A percentile compares a stretch with the other conserved stretches of the same genome.
phyloP scores from a whole-genome alignment of 2,797 vertebrate genomes.

The Pseudochromis fuscus region DNA sequence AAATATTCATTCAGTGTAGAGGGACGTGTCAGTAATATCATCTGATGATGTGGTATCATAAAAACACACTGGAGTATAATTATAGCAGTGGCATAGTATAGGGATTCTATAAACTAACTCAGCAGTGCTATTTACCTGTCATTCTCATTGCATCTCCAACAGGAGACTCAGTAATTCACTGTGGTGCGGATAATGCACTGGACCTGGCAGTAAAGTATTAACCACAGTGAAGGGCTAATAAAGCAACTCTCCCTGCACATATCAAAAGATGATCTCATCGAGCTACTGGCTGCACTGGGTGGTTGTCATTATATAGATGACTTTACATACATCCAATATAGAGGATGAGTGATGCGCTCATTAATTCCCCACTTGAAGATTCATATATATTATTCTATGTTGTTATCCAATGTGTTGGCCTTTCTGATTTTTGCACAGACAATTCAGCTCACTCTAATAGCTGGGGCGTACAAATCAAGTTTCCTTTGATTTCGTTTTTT shows the following conservation, averaged over 20 bases:
- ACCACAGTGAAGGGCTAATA: conserved; percentile 10
- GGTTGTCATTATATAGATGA: conserved; percentile 21
- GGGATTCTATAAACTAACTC: conserved; percentile 20
- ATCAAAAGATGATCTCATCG: conserved; percentile 3
- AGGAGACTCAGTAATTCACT: background rate
- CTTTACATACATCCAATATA: conserved; percentile 6
- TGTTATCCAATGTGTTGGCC: background rate
- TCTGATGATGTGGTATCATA: conserved; percentile 24
- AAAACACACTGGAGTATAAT: conserved; percentile 26
- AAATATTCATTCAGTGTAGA: conserved; percentile 25
- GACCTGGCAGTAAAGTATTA: conserved; percentile 10
- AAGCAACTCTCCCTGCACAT: background rate
- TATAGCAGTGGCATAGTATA: background rate
- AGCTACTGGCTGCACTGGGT: background rate
- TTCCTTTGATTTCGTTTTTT: background rate
- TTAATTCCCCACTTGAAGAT: background rate
- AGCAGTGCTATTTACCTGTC: background rate
- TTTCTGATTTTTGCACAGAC: background rate
- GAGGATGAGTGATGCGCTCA: background rate
- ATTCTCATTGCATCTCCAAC: conserved; percentile 9
- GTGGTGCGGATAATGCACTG: conserved; percentile 5
- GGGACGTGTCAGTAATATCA: conserved; percentile 17
- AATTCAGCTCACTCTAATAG: too few relatives aligned
- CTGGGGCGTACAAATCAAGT: too few relatives aligned
- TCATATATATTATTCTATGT: conserved; percentile 3